Evolutionary conservation across 2,797 vertebrate genomes (phyloP).

Genomic region (Myotis pilosus): DNA sequence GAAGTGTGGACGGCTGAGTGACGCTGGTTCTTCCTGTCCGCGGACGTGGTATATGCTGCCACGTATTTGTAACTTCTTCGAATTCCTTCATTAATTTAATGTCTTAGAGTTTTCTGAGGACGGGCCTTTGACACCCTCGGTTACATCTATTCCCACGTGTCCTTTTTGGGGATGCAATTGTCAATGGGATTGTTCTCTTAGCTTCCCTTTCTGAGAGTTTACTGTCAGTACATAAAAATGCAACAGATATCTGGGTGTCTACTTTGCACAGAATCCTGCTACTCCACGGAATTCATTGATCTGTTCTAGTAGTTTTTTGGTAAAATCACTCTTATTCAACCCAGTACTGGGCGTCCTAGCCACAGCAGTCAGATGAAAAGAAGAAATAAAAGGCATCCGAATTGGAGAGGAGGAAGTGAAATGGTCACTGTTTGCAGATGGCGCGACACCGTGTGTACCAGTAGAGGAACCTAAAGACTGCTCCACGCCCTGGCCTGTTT

Average conservation of each 20-base stretch:
- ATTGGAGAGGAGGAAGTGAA: accelerated
- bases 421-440: accelerated
- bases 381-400: too few species aligned
- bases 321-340: neutral
- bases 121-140: too few species aligned
- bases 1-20: neutral
- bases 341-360: too few species aligned
- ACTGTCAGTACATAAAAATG: neutral
- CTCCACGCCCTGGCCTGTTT: too few species aligned
- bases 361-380: too few species aligned
- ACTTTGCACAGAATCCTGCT: neutral
- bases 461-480: neutral
- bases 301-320: neutral
- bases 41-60: neutral
- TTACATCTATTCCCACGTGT: too few species aligned
- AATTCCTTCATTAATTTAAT: too few species aligned
- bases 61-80: neutral
- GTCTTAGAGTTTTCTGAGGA: too few species aligned
- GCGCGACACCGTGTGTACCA: accelerated
- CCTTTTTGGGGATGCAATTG: too few species aligned
- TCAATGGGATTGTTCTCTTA: too few species aligned
- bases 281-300: accelerated
- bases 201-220: too few species aligned
- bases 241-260: neutral
- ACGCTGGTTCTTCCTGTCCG: neutral